Percentiles rank a stretch among this genome's conserved stretches.
phyloP scores from a whole-genome alignment of 2,888 invertebrate species.

The Abrostola triplasia region DNA sequence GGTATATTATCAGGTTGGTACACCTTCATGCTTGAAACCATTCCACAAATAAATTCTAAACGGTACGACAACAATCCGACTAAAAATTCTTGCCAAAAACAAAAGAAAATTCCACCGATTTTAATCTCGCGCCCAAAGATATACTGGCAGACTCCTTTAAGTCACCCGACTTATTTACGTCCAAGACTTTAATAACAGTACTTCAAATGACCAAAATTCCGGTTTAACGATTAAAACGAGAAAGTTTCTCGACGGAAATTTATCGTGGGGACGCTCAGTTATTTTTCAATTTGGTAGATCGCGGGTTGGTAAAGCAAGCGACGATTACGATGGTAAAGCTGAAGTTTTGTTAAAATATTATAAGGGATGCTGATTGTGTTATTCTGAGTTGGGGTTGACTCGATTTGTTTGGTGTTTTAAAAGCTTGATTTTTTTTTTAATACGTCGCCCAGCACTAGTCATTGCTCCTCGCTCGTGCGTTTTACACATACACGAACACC shows the following conservation, averaged over 20 bases:
- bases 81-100: conserved; percentile 40
- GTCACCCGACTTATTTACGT: conserved; percentile 65
- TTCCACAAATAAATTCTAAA: conserved; percentile 16
- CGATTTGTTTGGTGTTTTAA: conserved; percentile 10
- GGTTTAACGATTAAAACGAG: conserved; percentile 70
- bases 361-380: conserved; percentile 45
- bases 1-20: too few relatives aligned
- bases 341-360: conserved; percentile 71
- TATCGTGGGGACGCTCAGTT: conserved; percentile 80
- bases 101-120: conserved; percentile 50
- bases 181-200: conserved; percentile 67
- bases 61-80: conserved; percentile 20
- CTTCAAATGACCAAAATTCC: conserved; percentile 73
- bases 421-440: conserved; percentile 3
- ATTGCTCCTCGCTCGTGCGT: too few relatives aligned
- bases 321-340: conserved; percentile 68
- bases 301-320: conserved; percentile 73
- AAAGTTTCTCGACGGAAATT: conserved; percentile 75
- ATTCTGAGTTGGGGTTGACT: conserved; percentile 25
- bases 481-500: too few relatives aligned
- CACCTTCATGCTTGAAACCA: not conserved
- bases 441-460: too few relatives aligned
- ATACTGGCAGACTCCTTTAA: conserved; percentile 45
- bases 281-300: conserved; percentile 85
- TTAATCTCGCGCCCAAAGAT: conserved; percentile 49